Base-by-base conservation (phyloP, 2,113 vertebrate genomes). In the Pionites leucogaster region DNA sequence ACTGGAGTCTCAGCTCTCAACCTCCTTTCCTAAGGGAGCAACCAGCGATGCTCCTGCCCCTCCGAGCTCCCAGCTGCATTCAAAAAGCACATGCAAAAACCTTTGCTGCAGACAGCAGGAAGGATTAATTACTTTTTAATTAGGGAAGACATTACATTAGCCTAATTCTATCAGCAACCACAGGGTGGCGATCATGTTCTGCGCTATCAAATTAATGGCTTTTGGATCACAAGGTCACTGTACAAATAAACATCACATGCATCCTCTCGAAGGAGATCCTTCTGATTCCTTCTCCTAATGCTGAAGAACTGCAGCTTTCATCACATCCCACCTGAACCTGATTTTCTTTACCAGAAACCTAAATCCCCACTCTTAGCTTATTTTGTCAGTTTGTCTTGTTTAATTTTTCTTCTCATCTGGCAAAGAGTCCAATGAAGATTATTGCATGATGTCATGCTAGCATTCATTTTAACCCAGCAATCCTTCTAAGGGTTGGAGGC, bases 111-210 rank as follows among this genome's bases (percentile, higher is more conserved):
- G 79, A 53, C 47, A 78, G 52, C n/a, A 19, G 53, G 52, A 39
- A 62, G 65, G 42, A 82, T 83, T 96, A 91, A 97, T 97, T 97
- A 92, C 72, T 53, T 64, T 94, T 86, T 96, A 97, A 98, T 98
- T 97, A 96, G 89, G 41, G 71, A 95, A 79, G 78, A 68, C 33
- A 27, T 85, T 52, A 52, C 39, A 57, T 93, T 96, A 96, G 79
- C 69, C 90, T 94, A 85, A 94, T 97, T 97, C 96, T 96, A 83
- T 41, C 82, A 52, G 72, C 65, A 96, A 76, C 98, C 98, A 98
- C 98, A 98, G 79, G 97, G 98, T 98, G 98, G 98, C 98, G 98
- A 98, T 96, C 60, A 72, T 70, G 98, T 83, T 97, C 97, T 98
- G 97, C 12, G 90, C 92, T 75, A 94, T 11, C 88, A 75, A 93